Evolutionary conservation across 2,113 vertebrate genomes (phyloP).

Genomic region (Callorhinus ursinus): DNA sequence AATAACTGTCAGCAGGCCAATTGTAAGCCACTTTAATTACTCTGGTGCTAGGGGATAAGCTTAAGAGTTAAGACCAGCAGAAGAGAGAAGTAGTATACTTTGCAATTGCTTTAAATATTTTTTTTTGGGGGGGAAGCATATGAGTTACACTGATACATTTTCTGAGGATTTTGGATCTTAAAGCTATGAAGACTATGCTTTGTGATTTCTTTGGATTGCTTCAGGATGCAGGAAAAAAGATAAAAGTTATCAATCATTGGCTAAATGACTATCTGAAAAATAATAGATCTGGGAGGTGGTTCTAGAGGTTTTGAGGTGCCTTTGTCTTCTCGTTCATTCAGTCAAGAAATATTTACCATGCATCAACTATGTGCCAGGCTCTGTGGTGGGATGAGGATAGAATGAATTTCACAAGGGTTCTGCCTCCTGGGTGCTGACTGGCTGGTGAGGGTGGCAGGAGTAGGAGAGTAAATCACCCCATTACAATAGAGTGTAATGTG

Average conservation of each 20-base stretch:
- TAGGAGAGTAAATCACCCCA: background rate
- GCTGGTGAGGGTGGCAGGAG: rapidly evolving
- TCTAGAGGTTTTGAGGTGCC: background rate
- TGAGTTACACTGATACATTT: background rate
- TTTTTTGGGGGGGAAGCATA: background rate
- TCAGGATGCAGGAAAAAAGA: background rate
- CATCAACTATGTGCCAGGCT: background rate
- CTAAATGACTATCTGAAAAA: background rate
- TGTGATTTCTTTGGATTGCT: background rate
- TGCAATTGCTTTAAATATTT: background rate
- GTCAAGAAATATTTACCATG: background rate
- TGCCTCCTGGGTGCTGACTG: background rate
- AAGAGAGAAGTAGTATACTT: constrained; percentile 19
- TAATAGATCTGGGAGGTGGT: background rate
- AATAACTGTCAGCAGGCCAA: background rate
- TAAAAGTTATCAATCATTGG: background rate
- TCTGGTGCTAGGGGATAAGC: background rate
- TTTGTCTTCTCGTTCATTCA: background rate
- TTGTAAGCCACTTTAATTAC: background rate
- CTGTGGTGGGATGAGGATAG: background rate
- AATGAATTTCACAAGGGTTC: background rate
- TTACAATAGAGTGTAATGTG: background rate
- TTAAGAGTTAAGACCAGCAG: background rate
- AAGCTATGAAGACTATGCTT: background rate
- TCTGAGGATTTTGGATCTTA: background rate